Base-by-base conservation (phyloP, 92 coral and sea anemone species). In the Porites rus region DNA sequence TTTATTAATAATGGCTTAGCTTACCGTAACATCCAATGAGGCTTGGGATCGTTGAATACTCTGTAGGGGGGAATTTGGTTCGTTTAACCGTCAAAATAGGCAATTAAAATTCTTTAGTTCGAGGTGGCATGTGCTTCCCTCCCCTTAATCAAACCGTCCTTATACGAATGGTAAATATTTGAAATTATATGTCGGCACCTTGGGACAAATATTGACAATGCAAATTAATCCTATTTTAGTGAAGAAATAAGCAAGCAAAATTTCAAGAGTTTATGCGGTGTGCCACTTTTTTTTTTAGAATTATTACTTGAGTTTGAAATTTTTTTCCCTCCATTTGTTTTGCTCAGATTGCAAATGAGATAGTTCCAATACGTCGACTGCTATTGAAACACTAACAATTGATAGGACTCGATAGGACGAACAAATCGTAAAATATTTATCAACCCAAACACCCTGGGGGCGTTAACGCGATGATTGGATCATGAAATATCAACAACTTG, bases 371-470 rank as follows among this genome's bases (percentile, higher is more conserved):
- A 90, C 83, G 91, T 79, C 87, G 93, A 91, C 92, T 88, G 88
- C 92, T 90, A 94, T 92, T 78, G 90, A 92, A 92, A 94, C 93
- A 84, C 91, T 90, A 92, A 90, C 98, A 94, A 94, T 85, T 87
- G 98, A 84, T 90, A 87, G 93, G 94, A 87, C 90, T 89, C 89
- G 91, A 94, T 92, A 91, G 98, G 94, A 79, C 98, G 93, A 94
- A 91, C 87, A 79, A 84, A 94, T 92, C 91, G 95, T 94, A 85
- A 94, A 94, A 94, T 94, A 94, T 94, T 94, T 94, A 94, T 94
- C 94, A 87, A 78, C 81, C 88, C 82, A 85, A 82, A 87, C 69
- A 75, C 91, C 98, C 98, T 90, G 98, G 95, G 85, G 98, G 98
- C 98, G 64, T 70, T 86, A 54, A 68, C 69, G 87, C 86, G 83